phyloP scores from a whole-genome alignment of 2,113 vertebrate genomes.

The Phodopus roborovskii region DNA sequence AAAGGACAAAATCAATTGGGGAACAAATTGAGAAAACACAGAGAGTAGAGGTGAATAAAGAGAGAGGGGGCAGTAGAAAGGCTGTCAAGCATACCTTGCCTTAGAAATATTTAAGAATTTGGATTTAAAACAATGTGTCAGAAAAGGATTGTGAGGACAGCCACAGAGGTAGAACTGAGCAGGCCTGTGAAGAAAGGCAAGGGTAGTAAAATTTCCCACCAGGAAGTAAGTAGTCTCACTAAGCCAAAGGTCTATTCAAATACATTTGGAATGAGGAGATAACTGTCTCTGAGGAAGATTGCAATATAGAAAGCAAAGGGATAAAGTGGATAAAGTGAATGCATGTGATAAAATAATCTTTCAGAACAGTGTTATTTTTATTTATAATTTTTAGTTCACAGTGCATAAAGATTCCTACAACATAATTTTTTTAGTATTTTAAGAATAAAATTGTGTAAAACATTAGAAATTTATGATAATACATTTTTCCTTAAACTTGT shows the following conservation, averaged over 20 bases:
- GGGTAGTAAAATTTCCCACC: neutral
- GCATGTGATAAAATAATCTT: neutral
- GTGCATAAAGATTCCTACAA: neutral
- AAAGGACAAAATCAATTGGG: neutral
- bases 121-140: neutral
- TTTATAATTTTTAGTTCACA: neutral
- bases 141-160: neutral
- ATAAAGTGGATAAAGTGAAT: neutral
- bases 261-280: neutral
- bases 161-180: neutral
- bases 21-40: neutral
- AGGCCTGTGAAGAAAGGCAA: neutral
- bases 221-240: neutral
- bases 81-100: neutral
- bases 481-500: neutral
- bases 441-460: neutral
- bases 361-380: neutral
- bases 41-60: neutral
- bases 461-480: neutral
- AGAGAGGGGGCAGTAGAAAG: rapidly evolving
- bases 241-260: neutral
- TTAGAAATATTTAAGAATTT: neutral
- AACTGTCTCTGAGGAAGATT: neutral
- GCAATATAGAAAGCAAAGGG: neutral
- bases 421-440: neutral